phyloP scores from a whole-genome alignment of 2,797 vertebrate species.

The Tragopan temminckii region DNA sequence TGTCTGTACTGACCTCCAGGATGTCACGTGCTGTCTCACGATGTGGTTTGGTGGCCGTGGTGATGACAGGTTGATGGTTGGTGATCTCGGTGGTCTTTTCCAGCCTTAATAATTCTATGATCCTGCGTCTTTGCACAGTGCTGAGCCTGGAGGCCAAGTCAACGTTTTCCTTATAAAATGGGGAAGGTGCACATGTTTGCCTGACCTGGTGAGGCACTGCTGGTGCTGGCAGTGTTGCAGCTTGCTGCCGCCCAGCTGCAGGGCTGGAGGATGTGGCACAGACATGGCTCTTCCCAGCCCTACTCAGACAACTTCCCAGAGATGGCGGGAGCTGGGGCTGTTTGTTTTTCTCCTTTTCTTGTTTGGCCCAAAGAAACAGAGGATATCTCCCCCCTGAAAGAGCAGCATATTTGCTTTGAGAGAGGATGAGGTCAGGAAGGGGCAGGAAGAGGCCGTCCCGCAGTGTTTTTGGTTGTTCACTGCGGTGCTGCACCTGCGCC shows the following conservation, averaged over 20 bases:
- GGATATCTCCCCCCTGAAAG: neutral
- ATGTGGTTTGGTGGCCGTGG: no score
- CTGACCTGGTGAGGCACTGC: neutral
- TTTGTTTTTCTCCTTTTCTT: slow-evolving; percentile 64
- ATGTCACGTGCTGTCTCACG: neutral
- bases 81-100: no score
- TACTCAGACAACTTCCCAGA: slow-evolving; percentile 4
- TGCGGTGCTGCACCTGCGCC: slow-evolving; percentile 63
- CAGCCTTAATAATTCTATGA: no score
- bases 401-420: slow-evolving; percentile 56
- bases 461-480: slow-evolving; percentile 16
- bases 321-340: neutral
- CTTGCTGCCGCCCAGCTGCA: neutral
- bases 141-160: neutral
- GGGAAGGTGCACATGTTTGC: neutral
- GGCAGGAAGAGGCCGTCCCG: slow-evolving; percentile 66
- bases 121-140: neutral
- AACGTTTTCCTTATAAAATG: neutral
- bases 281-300: neutral
- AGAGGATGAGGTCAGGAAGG: slow-evolving; percentile 63
- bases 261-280: neutral
- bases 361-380: slow-evolving; percentile 11
- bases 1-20: rapidly evolving
- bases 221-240: neutral
- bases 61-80: no score